Percentiles rank a stretch among this genome's conserved stretches.
Conservation (phyloP, 92 coral and sea anemone species). For the Parazoanthus swiftii region DNA sequence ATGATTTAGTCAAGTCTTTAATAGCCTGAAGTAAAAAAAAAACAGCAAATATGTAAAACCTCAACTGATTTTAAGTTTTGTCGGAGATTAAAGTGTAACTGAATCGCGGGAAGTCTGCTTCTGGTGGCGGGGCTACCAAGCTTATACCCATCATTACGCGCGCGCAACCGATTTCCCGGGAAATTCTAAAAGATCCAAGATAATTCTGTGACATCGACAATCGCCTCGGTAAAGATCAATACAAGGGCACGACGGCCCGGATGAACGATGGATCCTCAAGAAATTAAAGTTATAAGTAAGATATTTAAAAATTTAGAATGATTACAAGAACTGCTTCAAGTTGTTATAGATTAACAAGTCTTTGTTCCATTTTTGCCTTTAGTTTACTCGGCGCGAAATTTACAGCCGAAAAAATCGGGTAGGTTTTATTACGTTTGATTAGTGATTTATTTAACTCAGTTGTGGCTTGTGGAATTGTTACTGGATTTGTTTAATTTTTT, state of each 20-base stretch:
- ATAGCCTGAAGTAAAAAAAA: no score
- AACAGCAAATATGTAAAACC: no score
- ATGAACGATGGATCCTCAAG: slow-evolving; percentile 35
- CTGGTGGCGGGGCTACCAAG: background rate
- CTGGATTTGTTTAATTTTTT: background rate
- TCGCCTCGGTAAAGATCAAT: background rate
- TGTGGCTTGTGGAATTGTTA: no score
- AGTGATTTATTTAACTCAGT: background rate
- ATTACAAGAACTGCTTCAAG: background rate
- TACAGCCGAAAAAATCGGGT: slow-evolving; percentile 75
- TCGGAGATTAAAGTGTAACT: no score
- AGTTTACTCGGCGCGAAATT: slow-evolving; percentile 93
- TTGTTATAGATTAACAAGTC: background rate
- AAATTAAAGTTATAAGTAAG: slow-evolving; percentile 76
- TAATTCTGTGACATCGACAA: slow-evolving; percentile 23
- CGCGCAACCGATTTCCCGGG: slow-evolving; percentile 13
- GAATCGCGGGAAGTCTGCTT: no score
- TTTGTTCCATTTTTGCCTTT: background rate
- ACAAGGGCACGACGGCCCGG: background rate
- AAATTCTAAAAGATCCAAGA: background rate
- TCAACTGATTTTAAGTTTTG: no score
- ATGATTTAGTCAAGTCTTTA: no score
- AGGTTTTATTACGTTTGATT: background rate
- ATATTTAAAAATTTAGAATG: background rate
- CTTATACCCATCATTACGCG: slow-evolving; percentile 20